These are phyloP conservation scores for Furcifer pardalis DNA, from an alignment of 2,797 vertebrate species.

Conservation along the genomic window DNA sequence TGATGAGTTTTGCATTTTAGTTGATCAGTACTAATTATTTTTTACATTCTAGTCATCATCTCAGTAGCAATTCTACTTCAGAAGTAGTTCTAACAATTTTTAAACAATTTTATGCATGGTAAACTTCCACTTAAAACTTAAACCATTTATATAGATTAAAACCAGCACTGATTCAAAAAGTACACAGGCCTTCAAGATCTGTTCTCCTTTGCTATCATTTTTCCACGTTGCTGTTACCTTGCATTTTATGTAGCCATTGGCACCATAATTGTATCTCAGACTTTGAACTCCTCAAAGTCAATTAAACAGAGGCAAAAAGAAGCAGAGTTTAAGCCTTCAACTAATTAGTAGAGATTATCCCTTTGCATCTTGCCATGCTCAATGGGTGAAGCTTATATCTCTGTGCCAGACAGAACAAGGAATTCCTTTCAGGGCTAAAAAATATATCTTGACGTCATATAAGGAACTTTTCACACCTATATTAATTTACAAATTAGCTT, in stretches of 20 bases:
- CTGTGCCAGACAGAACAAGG: too few species aligned
- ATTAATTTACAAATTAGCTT: too few species aligned
- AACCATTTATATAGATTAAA: constrained; percentile 43
- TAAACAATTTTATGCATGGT: constrained; percentile 39
- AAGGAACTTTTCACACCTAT: too few species aligned
- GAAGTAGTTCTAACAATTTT: constrained; percentile 5
- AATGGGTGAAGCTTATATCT: neutral
- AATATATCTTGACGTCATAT: too few species aligned
- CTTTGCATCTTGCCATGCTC: neutral
- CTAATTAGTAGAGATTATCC: neutral
- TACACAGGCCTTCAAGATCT: neutral
- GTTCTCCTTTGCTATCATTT: neutral
- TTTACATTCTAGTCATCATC: constrained; percentile 22
- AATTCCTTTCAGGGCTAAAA: too few species aligned
- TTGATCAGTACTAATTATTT: neutral
- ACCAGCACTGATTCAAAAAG: constrained; percentile 18
- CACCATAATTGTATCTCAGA: neutral
- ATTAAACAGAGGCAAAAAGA: neutral
- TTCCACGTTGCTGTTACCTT: constrained; percentile 9
- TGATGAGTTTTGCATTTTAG: neutral
- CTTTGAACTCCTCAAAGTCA: neutral
- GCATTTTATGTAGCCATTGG: neutral
- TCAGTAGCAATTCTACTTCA: neutral
- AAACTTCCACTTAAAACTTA: constrained; percentile 43
- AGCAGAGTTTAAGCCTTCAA: neutral